phyloP scores from a whole-genome alignment of 2,113 vertebrate genomes.

The Pomatostomus ruficeps region DNA sequence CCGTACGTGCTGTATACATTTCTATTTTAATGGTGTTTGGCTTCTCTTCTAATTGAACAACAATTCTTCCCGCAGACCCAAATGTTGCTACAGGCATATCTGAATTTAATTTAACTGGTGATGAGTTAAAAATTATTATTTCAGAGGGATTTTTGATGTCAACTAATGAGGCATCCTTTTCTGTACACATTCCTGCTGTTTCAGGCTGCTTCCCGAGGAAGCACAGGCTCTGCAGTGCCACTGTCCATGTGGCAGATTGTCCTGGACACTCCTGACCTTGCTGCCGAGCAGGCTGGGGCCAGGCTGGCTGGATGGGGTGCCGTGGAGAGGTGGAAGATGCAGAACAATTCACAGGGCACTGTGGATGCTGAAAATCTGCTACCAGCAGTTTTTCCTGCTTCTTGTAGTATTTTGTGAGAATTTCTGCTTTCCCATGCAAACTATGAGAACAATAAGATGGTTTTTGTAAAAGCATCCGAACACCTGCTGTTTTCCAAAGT shows the following conservation, averaged over 20 bases:
- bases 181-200: background rate
- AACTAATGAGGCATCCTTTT: constrained; percentile 10
- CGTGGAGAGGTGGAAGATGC: background rate
- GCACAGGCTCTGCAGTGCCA: background rate
- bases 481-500: too few species aligned
- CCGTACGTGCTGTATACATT: background rate
- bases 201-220: background rate
- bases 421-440: too few species aligned
- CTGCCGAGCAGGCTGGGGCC: background rate
- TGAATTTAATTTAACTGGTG: constrained; percentile 37
- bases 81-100: constrained; percentile 12
- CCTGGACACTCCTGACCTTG: background rate
- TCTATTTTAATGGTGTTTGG: constrained; percentile 40
- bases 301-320: background rate
- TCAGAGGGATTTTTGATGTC: constrained; percentile 44
- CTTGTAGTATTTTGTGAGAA: too few species aligned
- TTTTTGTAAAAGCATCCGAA: too few species aligned
- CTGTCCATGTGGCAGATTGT: background rate
- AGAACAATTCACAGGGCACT: rapidly evolving
- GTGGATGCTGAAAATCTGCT: too few species aligned
- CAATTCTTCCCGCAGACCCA: background rate
- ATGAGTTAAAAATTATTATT: constrained; percentile 10
- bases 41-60: constrained; percentile 38
- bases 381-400: too few species aligned
- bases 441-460: too few species aligned